Percentiles rank a stretch among this genome's conserved stretches.
Conservation (phyloP, 2,113 vertebrate species). For the Forbesichthys papilliferus region DNA sequence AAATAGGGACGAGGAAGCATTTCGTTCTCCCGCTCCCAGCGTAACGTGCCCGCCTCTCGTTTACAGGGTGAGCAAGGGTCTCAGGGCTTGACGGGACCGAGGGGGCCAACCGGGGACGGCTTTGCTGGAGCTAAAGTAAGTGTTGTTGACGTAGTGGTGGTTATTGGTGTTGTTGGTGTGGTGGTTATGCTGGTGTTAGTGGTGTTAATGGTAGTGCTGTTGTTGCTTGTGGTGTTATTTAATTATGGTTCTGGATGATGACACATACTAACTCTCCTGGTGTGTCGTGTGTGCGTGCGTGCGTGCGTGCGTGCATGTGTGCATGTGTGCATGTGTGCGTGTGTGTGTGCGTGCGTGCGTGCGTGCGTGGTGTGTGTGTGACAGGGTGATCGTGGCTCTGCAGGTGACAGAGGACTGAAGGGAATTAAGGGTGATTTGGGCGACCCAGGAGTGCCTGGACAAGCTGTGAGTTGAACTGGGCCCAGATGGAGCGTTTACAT, state of each 20-base stretch:
- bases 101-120: slow-evolving; percentile 85
- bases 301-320: too few relatives aligned
- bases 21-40: background rate
- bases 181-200: too few relatives aligned
- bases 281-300: background rate
- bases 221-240: too few relatives aligned
- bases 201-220: too few relatives aligned
- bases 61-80: slow-evolving; percentile 84
- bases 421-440: slow-evolving; percentile 84
- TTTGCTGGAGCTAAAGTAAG: slow-evolving; percentile 84
- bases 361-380: background rate
- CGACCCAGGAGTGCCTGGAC: slow-evolving; percentile 79
- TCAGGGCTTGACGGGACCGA: slow-evolving; percentile 83
- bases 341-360: background rate
- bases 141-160: background rate
- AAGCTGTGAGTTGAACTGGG: slow-evolving; percentile 72
- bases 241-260: background rate
- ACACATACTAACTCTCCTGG: background rate
- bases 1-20: background rate
- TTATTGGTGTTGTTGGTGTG: too few relatives aligned
- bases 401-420: slow-evolving; percentile 83
- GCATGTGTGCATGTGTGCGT: background rate
- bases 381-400: slow-evolving; percentile 83
- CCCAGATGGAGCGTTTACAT: background rate
- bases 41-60: background rate